Percentiles rank a stretch among this genome's conserved stretches.
phyloP scores from a whole-genome alignment of 2,888 invertebrate species.

The Poecilus cupreus region DNA sequence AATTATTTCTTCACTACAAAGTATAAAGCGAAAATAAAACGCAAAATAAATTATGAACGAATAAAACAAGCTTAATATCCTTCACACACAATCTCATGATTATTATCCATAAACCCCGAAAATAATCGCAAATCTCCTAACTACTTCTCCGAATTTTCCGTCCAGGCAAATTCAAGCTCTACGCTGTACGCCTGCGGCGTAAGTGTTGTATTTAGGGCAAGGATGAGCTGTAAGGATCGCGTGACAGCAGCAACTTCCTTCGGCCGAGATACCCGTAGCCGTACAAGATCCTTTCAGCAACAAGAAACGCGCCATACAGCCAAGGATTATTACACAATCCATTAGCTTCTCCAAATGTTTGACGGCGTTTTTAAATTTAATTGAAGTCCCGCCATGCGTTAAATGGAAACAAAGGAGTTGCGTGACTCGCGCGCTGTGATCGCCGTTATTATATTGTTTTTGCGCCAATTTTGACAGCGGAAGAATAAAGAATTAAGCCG shows the following conservation, averaged over 20 bases:
- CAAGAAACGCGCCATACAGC: background rate
- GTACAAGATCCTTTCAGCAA: background rate
- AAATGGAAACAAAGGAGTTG: no score
- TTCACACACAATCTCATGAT: no score
- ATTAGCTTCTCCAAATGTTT: conserved; percentile 4
- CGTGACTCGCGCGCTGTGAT: no score
- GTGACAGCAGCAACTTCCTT: background rate
- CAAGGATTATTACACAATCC: conserved; percentile 27
- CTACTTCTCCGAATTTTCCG: background rate
- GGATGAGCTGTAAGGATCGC: conserved; percentile 2
- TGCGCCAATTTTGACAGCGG: no score
- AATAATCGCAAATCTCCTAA: no score
- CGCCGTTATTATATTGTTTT: no score
- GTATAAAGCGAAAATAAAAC: no score
- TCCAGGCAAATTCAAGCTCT: background rate
- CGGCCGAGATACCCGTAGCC: background rate
- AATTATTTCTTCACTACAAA: no score
- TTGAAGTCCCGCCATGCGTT: background rate
- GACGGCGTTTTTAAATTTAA: conserved; percentile 8
- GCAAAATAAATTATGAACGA: no score
- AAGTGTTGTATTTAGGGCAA: background rate
- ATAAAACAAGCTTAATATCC: no score
- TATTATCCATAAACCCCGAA: no score
- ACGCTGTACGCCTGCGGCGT: background rate
- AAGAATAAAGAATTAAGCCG: no score